Conservation (phyloP, 2,888 invertebrate genomes). For the Trachelus troglodyta region DNA sequence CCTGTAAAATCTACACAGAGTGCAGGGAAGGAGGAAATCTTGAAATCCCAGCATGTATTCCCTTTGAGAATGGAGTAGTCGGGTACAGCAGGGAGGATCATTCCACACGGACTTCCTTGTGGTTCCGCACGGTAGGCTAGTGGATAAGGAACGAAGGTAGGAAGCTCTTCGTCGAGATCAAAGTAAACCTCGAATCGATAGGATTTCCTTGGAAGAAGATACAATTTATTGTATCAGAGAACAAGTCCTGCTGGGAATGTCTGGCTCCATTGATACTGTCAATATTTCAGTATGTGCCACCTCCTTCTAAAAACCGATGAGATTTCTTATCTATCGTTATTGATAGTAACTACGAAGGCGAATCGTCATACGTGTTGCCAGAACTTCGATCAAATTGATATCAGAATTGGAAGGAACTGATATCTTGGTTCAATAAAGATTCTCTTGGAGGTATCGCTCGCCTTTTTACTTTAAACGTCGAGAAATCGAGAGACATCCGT, state of each 20-base stretch:
- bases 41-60: background rate
- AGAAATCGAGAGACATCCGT: background rate
- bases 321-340: background rate
- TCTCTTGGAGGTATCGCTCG: background rate
- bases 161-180: constrained; percentile 41
- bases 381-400: background rate
- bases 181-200: constrained; percentile 45
- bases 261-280: background rate
- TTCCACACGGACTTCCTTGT: background rate
- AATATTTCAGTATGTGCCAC: background rate
- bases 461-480: background rate
- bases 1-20: background rate
- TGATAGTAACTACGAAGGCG: background rate
- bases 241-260: background rate
- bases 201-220: constrained; percentile 38
- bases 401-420: background rate
- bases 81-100: background rate
- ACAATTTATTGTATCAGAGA: constrained; percentile 40
- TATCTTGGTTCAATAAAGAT: background rate
- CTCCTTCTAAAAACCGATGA: background rate
- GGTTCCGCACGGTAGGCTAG: background rate
- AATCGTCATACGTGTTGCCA: background rate
- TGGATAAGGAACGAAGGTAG: background rate
- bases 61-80: background rate
- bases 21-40: background rate